Conservation (phyloP, 2,797 vertebrate genomes). For the Pagetopsis macropterus region DNA sequence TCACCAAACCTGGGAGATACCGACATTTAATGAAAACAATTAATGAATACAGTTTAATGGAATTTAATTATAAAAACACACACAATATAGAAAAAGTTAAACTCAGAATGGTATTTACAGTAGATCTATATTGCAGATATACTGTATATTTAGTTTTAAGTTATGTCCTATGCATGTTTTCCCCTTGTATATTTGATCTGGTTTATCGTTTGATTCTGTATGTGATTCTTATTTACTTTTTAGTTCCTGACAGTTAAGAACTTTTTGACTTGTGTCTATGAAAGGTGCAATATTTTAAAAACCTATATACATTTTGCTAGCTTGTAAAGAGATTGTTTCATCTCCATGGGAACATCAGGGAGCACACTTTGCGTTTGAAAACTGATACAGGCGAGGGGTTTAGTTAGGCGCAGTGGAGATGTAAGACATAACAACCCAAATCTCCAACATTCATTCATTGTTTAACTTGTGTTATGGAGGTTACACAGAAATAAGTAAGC, state of each 20-base stretch:
- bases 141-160: background rate
- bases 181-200: background rate
- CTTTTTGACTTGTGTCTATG: background rate
- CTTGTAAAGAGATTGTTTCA: background rate
- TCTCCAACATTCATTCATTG: background rate
- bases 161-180: background rate
- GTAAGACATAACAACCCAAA: background rate
- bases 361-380: background rate
- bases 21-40: background rate
- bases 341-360: background rate
- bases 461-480: background rate
- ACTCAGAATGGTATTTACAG: background rate
- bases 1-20: constrained; percentile 86
- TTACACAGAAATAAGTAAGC: background rate
- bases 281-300: background rate
- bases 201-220: background rate
- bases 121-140: background rate
- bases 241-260: background rate
- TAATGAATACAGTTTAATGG: background rate
- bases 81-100: background rate
- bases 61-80: background rate
- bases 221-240: background rate
- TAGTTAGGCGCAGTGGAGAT: background rate
- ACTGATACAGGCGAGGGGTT: background rate
- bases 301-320: background rate